phyloP scores from a whole-genome alignment of 2,888 invertebrate genomes.

The Papilio demoleus region DNA sequence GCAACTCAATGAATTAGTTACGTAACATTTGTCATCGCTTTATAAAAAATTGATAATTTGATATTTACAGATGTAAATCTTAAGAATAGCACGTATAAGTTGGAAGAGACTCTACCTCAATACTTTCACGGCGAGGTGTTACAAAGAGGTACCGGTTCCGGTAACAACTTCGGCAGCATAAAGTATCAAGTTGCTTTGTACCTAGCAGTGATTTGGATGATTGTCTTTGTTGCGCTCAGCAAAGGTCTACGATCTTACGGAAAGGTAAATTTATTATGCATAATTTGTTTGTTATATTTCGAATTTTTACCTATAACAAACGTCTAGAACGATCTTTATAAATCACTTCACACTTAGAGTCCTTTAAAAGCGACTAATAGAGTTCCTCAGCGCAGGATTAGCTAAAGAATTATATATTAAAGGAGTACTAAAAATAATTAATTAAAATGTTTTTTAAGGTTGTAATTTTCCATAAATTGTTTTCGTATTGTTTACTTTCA shows the following conservation, averaged over 20 bases:
- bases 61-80: conserved; percentile 61
- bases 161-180: conserved; percentile 83
- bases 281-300: no score
- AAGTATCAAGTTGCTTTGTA: conserved; percentile 96
- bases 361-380: no score
- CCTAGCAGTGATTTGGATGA: conserved; percentile 95
- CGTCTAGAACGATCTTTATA: no score
- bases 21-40: background rate
- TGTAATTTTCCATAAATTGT: no score
- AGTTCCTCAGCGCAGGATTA: no score
- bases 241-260: conserved; percentile 94
- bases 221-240: conserved; percentile 93
- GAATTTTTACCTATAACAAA: no score
- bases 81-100: conserved; percentile 66
- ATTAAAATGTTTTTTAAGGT: no score
- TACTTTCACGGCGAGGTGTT: conserved; percentile 94
- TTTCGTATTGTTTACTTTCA: no score
- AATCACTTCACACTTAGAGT: no score
- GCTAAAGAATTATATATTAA: no score
- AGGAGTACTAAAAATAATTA: no score
- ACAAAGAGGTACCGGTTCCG: conserved; percentile 77
- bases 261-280: conserved; percentile 82
- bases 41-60: conserved; percentile 8
- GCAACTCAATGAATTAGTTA: background rate
- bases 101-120: conserved; percentile 90